These are phyloP conservation scores for Conus betulinus DNA, from an alignment of 1,140 invertebrate genomes.

Conservation along the genomic window DNA sequence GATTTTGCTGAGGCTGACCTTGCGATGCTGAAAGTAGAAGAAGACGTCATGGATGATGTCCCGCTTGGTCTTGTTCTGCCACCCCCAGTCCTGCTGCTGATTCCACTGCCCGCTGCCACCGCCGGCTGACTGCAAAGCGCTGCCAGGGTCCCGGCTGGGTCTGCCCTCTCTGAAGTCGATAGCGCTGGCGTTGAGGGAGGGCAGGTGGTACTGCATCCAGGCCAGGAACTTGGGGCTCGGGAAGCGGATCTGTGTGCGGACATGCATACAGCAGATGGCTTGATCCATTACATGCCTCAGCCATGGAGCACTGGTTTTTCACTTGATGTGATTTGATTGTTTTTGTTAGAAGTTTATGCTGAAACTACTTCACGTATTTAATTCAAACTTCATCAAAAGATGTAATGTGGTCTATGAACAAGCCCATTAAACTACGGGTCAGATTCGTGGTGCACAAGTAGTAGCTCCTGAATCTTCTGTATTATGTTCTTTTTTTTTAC, in stretches of 20 bases:
- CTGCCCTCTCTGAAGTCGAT: conserved; percentile 50
- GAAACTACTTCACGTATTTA: too few species aligned
- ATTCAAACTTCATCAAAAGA: too few species aligned
- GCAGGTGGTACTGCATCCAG: conserved; percentile 55
- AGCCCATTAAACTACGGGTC: too few species aligned
- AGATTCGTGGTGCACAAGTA: too few species aligned
- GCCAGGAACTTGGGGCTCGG: conserved; percentile 49
- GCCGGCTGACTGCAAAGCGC: not conserved
- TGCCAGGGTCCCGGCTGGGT: conserved; percentile 7
- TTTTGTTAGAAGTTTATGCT: too few species aligned
- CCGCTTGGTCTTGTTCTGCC: conserved; percentile 47
- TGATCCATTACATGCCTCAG: too few species aligned
- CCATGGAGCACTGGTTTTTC: too few species aligned
- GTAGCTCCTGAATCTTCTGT: too few species aligned
- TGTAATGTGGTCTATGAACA: too few species aligned
- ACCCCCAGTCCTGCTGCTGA: conserved; percentile 33
- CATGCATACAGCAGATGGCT: too few species aligned
- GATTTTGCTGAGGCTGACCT: conserved; percentile 30
- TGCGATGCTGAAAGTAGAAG: conserved; percentile 51
- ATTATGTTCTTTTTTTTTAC: too few species aligned
- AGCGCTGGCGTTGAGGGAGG: conserved; percentile 49
- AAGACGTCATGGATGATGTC: conserved; percentile 56
- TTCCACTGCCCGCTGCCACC: conserved; percentile 9
- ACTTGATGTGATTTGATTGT: too few species aligned
- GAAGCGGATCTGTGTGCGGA: conserved; percentile 35